A percentile compares a stretch with the other conserved stretches of the same genome.
Evolutionary conservation across 2,113 vertebrate species (phyloP).

Genomic region (Clarias magur): DNA sequence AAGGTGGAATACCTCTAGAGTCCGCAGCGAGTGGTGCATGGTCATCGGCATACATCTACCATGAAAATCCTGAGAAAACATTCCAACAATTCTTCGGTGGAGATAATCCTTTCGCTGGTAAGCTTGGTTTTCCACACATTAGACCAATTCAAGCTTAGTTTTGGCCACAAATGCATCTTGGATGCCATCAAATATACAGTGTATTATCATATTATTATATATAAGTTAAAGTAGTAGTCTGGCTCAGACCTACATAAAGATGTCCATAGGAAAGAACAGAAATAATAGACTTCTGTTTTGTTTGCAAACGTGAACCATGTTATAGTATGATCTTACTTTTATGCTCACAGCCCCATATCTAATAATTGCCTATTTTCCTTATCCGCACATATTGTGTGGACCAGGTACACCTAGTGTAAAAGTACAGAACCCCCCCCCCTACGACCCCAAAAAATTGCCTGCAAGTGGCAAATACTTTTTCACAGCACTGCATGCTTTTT

Average conservation of each 20-base stretch:
- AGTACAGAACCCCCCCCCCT: too few relatives aligned
- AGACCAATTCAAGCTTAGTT: neutral
- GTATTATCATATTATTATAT: neutral
- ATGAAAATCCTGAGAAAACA: constrained; percentile 84
- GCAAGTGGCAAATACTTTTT: too few relatives aligned
- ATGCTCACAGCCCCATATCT: neutral
- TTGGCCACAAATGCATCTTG: neutral
- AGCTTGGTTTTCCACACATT: neutral
- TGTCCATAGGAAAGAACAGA: neutral
- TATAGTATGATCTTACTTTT: neutral
- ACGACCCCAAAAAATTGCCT: fast-evolving
- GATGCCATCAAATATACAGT: neutral
- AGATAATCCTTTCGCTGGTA: constrained; percentile 93
- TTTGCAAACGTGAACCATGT: neutral
- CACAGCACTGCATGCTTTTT: neutral
- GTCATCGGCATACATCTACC: constrained; percentile 83
- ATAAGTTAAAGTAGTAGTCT: neutral
- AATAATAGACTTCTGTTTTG: neutral
- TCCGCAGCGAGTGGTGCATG: constrained; percentile 74
- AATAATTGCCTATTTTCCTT: neutral
- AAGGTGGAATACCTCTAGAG: constrained; percentile 84
- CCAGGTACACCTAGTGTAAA: too few relatives aligned
- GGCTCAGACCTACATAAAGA: neutral
- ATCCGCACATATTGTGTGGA: too few relatives aligned
- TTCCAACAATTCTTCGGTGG: constrained; percentile 92